These are phyloP conservation scores for Poecilobothrus nobilitatus DNA, from an alignment of 2,888 invertebrate species.

Conservation along the genomic window DNA sequence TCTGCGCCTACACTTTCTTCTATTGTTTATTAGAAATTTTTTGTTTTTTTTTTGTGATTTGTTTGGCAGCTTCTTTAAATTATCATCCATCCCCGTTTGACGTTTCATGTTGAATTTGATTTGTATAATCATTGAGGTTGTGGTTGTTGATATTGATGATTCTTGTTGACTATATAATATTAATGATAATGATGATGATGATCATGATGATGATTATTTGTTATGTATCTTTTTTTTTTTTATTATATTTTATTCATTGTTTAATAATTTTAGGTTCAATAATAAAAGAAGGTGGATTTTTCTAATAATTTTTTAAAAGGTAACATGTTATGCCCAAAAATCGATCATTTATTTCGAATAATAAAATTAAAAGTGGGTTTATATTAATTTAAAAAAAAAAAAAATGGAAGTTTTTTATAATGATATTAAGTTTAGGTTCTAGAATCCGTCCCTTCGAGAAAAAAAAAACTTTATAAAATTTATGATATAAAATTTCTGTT, in stretches of 20 bases:
- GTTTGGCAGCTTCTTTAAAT: slow-evolving; percentile 6
- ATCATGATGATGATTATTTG: neutral
- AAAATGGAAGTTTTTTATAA: too few species aligned
- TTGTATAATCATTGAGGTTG: neutral
- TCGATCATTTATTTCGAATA: slow-evolving; percentile 1
- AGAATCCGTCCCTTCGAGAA: too few species aligned
- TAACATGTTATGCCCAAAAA: slow-evolving; percentile 3
- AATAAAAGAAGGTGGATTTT: neutral
- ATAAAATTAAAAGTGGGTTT: neutral
- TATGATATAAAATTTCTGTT: too few species aligned
- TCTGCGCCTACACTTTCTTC: slow-evolving; percentile 3
- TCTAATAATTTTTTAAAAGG: slow-evolving; percentile 2
- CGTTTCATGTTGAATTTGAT: neutral
- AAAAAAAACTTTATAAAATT: too few species aligned
- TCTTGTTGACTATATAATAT: neutral
- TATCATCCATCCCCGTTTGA: neutral
- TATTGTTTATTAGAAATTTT: neutral
- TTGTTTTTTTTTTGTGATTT: neutral
- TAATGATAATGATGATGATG: neutral
- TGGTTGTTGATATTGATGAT: neutral
- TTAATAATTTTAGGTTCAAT: neutral
- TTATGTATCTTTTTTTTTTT: too few species aligned
- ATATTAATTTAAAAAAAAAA: too few species aligned
- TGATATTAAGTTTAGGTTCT: too few species aligned
- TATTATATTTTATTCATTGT: neutral